Evolutionary conservation across 1,140 invertebrate genomes (phyloP), one percentile per base, ranked within the genome.

Genomic region (Lepidurus apus): DNA sequence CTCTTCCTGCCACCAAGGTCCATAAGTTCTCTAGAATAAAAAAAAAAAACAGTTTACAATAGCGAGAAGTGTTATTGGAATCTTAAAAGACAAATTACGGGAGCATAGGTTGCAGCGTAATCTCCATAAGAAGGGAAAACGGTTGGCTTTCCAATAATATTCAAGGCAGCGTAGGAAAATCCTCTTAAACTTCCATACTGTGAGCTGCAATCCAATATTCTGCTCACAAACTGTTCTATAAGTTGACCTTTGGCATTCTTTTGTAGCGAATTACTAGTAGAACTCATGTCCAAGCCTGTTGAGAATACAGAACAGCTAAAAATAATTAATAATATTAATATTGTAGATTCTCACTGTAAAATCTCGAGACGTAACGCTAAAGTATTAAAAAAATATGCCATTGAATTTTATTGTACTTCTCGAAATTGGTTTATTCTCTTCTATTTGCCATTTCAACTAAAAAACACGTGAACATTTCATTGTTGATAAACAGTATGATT

Each of bases 81-180:
- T 34, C 13, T 17, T 34, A n/a, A 13, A 78, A 0, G 17, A 17
- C 3, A 6, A 74, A 83, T 87, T 88, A 95, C 94, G 90, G 95
- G 92, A 77, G 94, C 92, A 88, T 93, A 95, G 74, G 93, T 90
- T 84, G 95, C 92, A 11, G 93, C 92, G 87, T 92, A 95, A 84
- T 96, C 95, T 74, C 94, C 94, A 86, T 96, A 95, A 79, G 89
- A 89, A 1, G 94, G 94, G 87, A 91, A 96, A 84, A 94, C 93
- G 21, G 89, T 91, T 1, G 92, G 91, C 82, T 91, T 90, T 9
- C 94, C 94, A 79, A 91, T 89, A 80, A 97, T 87, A 85, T 96
- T 97, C 44, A 90, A 89, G 10, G 93, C 94, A 9, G 93, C 93
- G 83, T 96, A 96, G 0, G 93, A 95, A 83, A 95, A 91, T 85